Percentiles rank a stretch among this genome's conserved stretches.
Conservation (phyloP, 2,888 invertebrate genomes). For the Serrognathus titanus region DNA sequence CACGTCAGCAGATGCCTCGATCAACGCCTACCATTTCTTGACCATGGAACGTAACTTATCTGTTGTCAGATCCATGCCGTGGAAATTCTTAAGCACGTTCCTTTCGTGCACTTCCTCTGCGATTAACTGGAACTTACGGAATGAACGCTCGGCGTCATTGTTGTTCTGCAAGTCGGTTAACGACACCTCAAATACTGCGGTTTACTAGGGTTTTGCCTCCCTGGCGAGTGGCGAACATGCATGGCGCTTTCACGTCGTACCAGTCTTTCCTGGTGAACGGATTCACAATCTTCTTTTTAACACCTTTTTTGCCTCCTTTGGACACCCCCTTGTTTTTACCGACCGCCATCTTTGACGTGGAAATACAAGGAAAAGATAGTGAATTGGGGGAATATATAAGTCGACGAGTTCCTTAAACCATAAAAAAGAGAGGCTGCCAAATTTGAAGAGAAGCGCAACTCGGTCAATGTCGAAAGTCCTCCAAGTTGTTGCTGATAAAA, state of each 20-base stretch:
- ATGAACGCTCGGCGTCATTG: constrained; percentile 93
- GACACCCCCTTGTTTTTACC: constrained; percentile 96
- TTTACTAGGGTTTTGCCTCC: constrained; percentile 99
- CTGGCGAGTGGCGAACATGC: constrained; percentile 95
- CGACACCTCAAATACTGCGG: constrained; percentile 95
- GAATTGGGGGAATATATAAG: too few relatives aligned
- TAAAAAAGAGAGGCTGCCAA: too few relatives aligned
- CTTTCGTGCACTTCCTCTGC: constrained; percentile 96
- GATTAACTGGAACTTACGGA: constrained; percentile 96
- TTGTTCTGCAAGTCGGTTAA: constrained; percentile 97
- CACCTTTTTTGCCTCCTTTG: constrained; percentile 99
- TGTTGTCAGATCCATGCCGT: constrained; percentile 98
- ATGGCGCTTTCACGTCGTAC: constrained; percentile 72
- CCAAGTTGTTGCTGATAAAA: too few relatives aligned
- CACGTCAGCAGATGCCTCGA: constrained; percentile 96
- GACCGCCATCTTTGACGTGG: constrained; percentile 64
- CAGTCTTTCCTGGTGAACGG: constrained; percentile 99
- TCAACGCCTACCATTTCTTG: constrained; percentile 98
- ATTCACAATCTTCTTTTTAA: constrained; percentile 99
- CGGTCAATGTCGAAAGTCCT: too few relatives aligned
- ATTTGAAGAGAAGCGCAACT: too few relatives aligned
- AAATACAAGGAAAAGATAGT: too few relatives aligned
- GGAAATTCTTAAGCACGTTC: constrained; percentile 97
- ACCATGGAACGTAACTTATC: constrained; percentile 99
- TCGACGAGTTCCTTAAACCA: too few relatives aligned